phyloP scores from a whole-genome alignment of 1,140 invertebrate species.

The Prorops nasuta region DNA sequence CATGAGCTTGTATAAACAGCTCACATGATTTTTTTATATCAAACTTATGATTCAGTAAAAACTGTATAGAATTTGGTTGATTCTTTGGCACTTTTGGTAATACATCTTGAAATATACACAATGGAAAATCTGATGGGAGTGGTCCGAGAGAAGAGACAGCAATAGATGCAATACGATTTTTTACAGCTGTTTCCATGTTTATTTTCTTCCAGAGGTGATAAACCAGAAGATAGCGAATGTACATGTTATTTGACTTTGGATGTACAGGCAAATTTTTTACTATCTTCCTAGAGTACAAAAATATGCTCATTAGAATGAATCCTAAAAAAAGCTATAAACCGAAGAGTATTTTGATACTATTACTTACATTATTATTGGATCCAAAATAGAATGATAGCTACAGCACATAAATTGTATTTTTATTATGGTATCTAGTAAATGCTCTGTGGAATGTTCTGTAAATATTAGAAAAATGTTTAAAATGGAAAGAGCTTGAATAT shows the following conservation, averaged over 20 bases:
- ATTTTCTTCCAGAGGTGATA: constrained; percentile 50
- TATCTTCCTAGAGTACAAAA: constrained; percentile 41
- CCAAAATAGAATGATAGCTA: constrained; percentile 43
- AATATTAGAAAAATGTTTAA: constrained; percentile 18
- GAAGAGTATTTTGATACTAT: neutral
- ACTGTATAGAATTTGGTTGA: constrained; percentile 36
- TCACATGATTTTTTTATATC: constrained; percentile 43
- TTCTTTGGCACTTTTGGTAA: constrained; percentile 46
- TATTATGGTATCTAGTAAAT: constrained; percentile 47
- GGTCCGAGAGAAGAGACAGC: constrained; percentile 38
- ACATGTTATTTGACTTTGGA: constrained; percentile 42
- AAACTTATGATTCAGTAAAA: constrained; percentile 43
- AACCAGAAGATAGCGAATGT: constrained; percentile 46
- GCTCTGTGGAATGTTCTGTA: constrained; percentile 49
- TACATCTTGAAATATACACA: constrained; percentile 32
- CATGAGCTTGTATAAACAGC: constrained; percentile 42
- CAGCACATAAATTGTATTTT: constrained; percentile 45
- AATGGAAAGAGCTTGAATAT: neutral
- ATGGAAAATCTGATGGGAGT: constrained; percentile 28
- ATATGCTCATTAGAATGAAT: neutral
- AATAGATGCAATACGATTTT: constrained; percentile 37
- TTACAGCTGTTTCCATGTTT: constrained; percentile 34
- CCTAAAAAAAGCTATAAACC: neutral
- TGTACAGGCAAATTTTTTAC: constrained; percentile 36
- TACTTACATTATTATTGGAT: constrained; percentile 51